These are phyloP conservation scores for Diarsia rubi DNA, from an alignment of 2,888 invertebrate species.

Conservation along the genomic window DNA sequence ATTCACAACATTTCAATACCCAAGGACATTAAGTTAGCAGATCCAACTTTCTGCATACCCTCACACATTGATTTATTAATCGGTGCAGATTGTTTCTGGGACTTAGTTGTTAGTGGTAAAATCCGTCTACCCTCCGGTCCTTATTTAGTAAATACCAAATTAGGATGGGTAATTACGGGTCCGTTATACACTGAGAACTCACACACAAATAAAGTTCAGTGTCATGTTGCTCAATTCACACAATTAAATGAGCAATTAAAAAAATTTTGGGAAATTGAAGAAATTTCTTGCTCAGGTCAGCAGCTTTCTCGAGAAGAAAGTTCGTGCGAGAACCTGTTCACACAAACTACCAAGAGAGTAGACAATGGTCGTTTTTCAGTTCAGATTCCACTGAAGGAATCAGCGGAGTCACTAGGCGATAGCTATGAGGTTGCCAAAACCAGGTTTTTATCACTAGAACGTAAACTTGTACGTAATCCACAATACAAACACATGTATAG, in stretches of 20 bases:
- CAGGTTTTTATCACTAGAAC: too few relatives aligned
- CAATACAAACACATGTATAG: too few relatives aligned
- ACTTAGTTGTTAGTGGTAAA: background rate
- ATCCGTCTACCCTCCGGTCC: constrained; percentile 11
- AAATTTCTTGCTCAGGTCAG: background rate
- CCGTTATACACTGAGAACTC: constrained; percentile 1
- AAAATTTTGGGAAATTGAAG: constrained; percentile 16
- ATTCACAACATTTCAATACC: background rate
- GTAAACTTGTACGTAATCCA: too few relatives aligned
- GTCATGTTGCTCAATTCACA: background rate
- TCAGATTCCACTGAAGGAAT: too few relatives aligned
- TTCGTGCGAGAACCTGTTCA: constrained; percentile 2
- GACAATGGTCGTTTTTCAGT: constrained; percentile 14
- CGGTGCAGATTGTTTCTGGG: constrained; percentile 6
- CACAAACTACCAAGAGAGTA: constrained; percentile 2
- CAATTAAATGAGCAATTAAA: constrained; percentile 24
- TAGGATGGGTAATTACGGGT: constrained; percentile 3
- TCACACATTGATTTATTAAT: constrained; percentile 15
- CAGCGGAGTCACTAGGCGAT: too few relatives aligned
- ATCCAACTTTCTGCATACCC: constrained; percentile 1
- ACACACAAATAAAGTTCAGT: constrained; percentile 2
- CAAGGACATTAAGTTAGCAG: constrained; percentile 3
- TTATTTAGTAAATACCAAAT: constrained; percentile 6
- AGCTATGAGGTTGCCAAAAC: too few relatives aligned
- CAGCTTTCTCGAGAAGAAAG: background rate